Percentiles rank a stretch among this genome's conserved stretches.
These are phyloP conservation scores for Limnephilus auricula DNA, from an alignment of 2,888 invertebrate species.

Conservation along the genomic window DNA sequence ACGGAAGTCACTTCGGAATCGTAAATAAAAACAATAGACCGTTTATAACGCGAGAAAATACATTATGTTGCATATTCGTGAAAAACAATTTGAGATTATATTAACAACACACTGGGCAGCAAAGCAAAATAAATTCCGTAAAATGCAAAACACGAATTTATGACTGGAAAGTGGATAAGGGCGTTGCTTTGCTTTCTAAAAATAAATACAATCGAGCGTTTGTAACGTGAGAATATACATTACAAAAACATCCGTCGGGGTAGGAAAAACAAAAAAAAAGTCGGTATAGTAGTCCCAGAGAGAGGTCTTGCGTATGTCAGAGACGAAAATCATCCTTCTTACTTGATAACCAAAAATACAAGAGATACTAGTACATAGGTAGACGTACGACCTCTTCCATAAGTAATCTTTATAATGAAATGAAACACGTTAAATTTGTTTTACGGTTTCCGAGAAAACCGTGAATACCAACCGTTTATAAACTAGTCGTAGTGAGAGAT, in stretches of 20 bases:
- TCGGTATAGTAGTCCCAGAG: too few species aligned
- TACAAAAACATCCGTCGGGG: not conserved
- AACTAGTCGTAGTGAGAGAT: too few species aligned
- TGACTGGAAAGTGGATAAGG: not conserved
- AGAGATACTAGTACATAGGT: too few species aligned
- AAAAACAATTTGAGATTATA: not conserved
- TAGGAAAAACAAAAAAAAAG: too few species aligned
- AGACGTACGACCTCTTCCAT: too few species aligned
- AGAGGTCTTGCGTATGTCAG: too few species aligned
- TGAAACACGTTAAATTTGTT: too few species aligned
- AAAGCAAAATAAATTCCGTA: not conserved
- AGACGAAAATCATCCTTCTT: too few species aligned
- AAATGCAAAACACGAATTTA: not conserved
- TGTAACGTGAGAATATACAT: not conserved
- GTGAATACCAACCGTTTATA: too few species aligned
- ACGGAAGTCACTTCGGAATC: not conserved
- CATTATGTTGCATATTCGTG: not conserved
- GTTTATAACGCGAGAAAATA: conserved; percentile 2
- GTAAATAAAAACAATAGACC: not conserved
- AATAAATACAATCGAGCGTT: not conserved
- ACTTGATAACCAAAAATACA: too few species aligned
- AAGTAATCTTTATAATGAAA: too few species aligned
- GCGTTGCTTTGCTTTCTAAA: not conserved
- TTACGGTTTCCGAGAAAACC: too few species aligned
- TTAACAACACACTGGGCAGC: not conserved